phyloP scores from a whole-genome alignment of 2,113 vertebrate genomes.

The Corythoichthys intestinalis region DNA sequence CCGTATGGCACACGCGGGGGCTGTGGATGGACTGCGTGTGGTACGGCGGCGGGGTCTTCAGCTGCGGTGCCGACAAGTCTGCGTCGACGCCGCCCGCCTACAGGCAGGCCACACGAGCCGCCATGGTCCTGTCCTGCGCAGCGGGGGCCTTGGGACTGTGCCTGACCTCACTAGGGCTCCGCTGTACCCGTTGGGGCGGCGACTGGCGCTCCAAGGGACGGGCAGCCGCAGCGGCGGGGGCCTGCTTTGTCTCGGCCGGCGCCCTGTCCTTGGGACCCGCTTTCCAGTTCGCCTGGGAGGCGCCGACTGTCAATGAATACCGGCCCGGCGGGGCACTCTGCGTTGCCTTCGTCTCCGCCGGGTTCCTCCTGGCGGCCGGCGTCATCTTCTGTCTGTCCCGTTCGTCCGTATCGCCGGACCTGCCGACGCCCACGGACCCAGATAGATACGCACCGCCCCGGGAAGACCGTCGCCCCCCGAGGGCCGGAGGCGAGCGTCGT shows the following conservation, averaged over 20 bases:
- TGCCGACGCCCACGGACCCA: conserved; percentile 28
- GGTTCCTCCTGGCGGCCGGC: conserved; percentile 80
- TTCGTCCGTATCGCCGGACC: conserved; percentile 58
- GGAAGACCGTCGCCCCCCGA: conserved; percentile 5
- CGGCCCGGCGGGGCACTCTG: conserved; percentile 89
- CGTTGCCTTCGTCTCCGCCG: conserved; percentile 82
- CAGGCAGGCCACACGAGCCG: conserved; percentile 80
- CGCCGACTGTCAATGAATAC: conserved; percentile 77
- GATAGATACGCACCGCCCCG: conserved; percentile 12
- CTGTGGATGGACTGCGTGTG: conserved; percentile 98
- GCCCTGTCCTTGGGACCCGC: conserved; percentile 80
- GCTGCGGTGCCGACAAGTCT: conserved; percentile 84
- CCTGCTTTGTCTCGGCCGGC: conserved; percentile 80
- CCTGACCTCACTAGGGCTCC: conserved; percentile 81
- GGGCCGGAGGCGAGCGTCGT: neutral
- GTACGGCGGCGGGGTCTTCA: conserved; percentile 91
- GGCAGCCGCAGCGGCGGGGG: conserved; percentile 80
- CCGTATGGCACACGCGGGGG: conserved; percentile 84
- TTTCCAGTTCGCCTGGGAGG: conserved; percentile 87
- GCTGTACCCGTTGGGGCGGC: conserved; percentile 86
- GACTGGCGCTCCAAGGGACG: conserved; percentile 77
- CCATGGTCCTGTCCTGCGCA: conserved; percentile 87
- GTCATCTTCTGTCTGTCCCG: conserved; percentile 85
- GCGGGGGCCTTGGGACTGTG: conserved; percentile 81
- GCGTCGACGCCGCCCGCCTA: conserved; percentile 79